A percentile compares a stretch with the other conserved stretches of the same genome.
Conservation (phyloP, 2,113 vertebrate species). For the Acrocephalus kingi region DNA sequence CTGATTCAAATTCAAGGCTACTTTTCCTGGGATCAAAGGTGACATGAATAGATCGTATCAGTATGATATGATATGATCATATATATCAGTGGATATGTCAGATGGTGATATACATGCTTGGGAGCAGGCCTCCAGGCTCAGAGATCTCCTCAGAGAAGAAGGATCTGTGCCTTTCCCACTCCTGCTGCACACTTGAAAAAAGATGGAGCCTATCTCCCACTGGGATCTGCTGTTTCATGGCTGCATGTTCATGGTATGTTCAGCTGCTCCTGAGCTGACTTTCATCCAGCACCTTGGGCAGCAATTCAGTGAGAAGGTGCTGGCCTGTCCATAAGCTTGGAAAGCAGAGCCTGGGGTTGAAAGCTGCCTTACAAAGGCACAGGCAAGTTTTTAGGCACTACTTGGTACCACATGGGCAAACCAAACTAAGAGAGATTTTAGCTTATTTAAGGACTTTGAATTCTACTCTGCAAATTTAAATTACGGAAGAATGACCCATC, state of each 20-base stretch:
- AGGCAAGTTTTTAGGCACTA: neutral
- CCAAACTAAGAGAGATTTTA: neutral
- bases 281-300: neutral
- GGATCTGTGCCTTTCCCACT: neutral
- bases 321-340: neutral
- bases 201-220: neutral
- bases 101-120: neutral
- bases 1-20: neutral
- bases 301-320: neutral
- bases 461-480: neutral
- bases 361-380: neutral
- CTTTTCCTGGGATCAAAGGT: slow-evolving; percentile 15
- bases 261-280: neutral
- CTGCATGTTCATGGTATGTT: neutral
- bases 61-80: neutral
- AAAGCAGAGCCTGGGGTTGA: neutral
- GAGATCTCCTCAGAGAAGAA: neutral
- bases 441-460: neutral
- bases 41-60: neutral
- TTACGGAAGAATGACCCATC: neutral
- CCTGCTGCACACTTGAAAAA: neutral
- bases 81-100: neutral
- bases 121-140: neutral
- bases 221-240: neutral
- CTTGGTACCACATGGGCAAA: neutral